Evolutionary conservation across 1,140 invertebrate genomes (phyloP).

Genomic region (Pseudomyrmex gracilis): DNA sequence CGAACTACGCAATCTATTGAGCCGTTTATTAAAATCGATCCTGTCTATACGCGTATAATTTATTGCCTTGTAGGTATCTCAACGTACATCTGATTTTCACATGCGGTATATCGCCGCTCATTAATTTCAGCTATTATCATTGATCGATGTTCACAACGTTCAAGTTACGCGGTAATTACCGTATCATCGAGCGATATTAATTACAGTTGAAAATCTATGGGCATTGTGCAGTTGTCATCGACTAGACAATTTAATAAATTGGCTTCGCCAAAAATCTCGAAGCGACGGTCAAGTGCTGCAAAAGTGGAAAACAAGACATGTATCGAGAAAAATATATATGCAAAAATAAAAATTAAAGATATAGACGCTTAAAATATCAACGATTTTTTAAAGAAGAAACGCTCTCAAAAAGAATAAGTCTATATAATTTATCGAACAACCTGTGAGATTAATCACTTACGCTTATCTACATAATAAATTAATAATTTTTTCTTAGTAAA

Average conservation of each 20-base stretch:
- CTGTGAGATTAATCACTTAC: background rate
- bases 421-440: background rate
- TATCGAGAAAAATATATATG: background rate
- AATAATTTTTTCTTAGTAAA: too few relatives aligned
- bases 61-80: constrained; percentile 33
- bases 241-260: constrained; percentile 36
- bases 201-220: constrained; percentile 43
- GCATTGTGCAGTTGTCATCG: constrained; percentile 33
- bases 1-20: background rate
- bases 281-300: background rate
- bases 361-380: background rate
- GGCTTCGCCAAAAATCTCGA: too few relatives aligned
- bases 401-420: background rate
- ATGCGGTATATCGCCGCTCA: constrained; percentile 37
- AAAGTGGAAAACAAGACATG: background rate
- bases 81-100: constrained; percentile 51
- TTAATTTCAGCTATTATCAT: constrained; percentile 55
- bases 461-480: too few relatives aligned
- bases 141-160: constrained; percentile 46
- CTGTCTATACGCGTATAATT: constrained; percentile 24
- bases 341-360: background rate
- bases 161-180: constrained; percentile 55
- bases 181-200: constrained; percentile 50
- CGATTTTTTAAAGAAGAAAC: background rate
- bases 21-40: background rate